Evolutionary conservation across 2,797 vertebrate genomes (phyloP), one percentile per base, ranked within the genome.

Genomic region (Ceryle rudis): DNA sequence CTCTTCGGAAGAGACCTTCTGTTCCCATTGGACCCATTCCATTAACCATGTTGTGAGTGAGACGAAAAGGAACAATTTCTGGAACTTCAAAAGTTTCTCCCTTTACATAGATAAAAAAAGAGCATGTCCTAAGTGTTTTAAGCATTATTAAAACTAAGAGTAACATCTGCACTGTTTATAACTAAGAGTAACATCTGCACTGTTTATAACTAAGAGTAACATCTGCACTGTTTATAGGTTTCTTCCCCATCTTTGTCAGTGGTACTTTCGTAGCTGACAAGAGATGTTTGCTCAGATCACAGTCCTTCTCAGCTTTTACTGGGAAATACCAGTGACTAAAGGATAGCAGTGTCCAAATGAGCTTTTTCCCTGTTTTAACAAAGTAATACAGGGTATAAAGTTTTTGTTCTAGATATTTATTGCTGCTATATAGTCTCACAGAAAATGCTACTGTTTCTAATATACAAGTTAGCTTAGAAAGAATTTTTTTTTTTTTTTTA

Each of bases 11-110:
- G 54, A 99, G 99, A 11, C 99, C 99, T 97, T 99, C 99, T 6
- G 99, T 99, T 78, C 99, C 99, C 99, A 99, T 99, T 11, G 99
- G 99, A 15, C 99, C 99, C 99, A 99, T 99, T 47, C 99, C 99
- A 62, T 99, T 99, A 77, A 99, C 99, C 99, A 99, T 99, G 95
- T 99, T 99, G 96, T 99, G 99, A 69, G 99, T 99, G 87, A 99
- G 98, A 31, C 99, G 99, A 96, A 99, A 99, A 16, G 99, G 99
- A 91, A 99, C 99, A 15, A 99, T 99, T 97, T 99, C 99, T 2
- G 99, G 99, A 86, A 99, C 99, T 64, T 99, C 99, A 97, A 99
- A 99, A 8, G 99, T 99, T 98, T 99, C 99, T 94, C 99, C 99
- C 99, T 99, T 97, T 87, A 79, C 80, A 84, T 72, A 3, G 95